phyloP scores from a whole-genome alignment of 2,113 vertebrate genomes.

The Oryzias celebensis region DNA sequence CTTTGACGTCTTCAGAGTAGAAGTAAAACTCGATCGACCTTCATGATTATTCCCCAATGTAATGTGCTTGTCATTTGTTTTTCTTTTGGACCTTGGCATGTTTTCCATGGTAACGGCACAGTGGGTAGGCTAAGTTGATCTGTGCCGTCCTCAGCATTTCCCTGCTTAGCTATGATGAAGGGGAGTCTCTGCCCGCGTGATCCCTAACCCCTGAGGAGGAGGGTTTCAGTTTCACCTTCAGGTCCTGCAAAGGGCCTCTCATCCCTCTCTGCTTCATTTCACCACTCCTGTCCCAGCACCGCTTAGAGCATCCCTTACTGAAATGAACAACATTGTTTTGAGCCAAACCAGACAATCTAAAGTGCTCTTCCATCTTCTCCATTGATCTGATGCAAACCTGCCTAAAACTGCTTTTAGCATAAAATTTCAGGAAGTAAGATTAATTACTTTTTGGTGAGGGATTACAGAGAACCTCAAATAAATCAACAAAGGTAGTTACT shows the following conservation, averaged over 20 bases:
- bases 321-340: constrained; percentile 87
- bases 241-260: constrained; percentile 79
- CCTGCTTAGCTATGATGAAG: constrained; percentile 91
- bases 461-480: neutral
- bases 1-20: constrained; percentile 67
- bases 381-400: constrained; percentile 59
- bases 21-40: constrained; percentile 75
- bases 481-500: neutral
- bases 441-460: neutral
- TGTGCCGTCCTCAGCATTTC: constrained; percentile 91
- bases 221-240: constrained; percentile 88
- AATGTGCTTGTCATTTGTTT: constrained; percentile 92
- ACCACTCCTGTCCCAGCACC: constrained; percentile 77
- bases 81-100: constrained; percentile 86
- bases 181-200: constrained; percentile 88
- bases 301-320: constrained; percentile 79
- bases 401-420: constrained; percentile 21
- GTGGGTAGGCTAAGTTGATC: constrained; percentile 89
- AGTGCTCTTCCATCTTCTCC: constrained; percentile 75
- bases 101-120: constrained; percentile 93
- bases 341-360: constrained; percentile 84
- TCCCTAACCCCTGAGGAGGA: constrained; percentile 94
- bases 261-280: constrained; percentile 75
- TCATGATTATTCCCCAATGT: constrained; percentile 78
- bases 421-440: neutral